Evolutionary conservation across 2,113 vertebrate genomes (phyloP).

Genomic region (Neodontobutis hainanensis): DNA sequence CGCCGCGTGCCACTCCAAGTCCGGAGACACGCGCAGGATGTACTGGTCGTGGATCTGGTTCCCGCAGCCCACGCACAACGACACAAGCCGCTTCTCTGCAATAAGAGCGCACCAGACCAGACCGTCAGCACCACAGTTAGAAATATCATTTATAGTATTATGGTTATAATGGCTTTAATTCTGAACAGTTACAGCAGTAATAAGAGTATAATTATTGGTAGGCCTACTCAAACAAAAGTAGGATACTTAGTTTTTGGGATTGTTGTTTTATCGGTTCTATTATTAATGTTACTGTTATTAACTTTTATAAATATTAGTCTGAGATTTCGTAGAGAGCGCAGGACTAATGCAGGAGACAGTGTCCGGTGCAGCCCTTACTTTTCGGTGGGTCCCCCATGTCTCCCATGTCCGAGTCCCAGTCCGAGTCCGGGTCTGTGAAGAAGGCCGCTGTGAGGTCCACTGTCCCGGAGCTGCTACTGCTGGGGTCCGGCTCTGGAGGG

Average conservation of each 20-base stretch:
- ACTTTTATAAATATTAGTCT: too few species aligned
- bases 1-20: slow-evolving; percentile 99
- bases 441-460: slow-evolving; percentile 93
- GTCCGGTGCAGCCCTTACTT: slow-evolving; percentile 84
- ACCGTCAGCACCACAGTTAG: too few species aligned
- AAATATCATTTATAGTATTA: too few species aligned
- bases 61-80: slow-evolving; percentile 98
- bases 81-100: slow-evolving; percentile 96
- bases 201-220: too few species aligned
- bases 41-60: slow-evolving; percentile 99
- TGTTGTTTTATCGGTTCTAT: slow-evolving; percentile 4
- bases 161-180: too few species aligned
- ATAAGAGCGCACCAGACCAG: slow-evolving; percentile 3
- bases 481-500: slow-evolving; percentile 55
- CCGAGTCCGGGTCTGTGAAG: slow-evolving; percentile 54
- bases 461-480: slow-evolving; percentile 48
- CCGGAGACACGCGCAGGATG: slow-evolving; percentile 97
- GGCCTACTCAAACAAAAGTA: too few species aligned
- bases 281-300: not conserved
- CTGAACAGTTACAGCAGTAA: too few species aligned
- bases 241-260: not conserved
- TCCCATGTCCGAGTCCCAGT: slow-evolving; percentile 86
- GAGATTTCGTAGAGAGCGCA: too few species aligned
- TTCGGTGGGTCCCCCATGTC: slow-evolving; percentile 99
- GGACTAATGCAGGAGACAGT: not conserved